Conservation (phyloP, 2,113 vertebrate genomes). For the Gobiocypris rarus region DNA sequence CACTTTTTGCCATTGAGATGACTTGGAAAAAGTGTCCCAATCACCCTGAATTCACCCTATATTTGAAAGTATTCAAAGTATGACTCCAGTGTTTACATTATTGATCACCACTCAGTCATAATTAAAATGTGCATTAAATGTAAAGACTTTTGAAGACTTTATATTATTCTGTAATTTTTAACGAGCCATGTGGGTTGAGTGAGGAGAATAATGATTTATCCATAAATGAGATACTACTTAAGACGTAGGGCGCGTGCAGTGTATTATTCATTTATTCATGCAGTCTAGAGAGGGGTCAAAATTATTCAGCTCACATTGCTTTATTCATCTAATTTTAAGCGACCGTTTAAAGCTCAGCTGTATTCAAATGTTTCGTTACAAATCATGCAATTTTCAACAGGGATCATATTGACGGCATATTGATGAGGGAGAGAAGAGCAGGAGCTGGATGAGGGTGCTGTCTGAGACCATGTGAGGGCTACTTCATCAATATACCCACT, state of each 20-base stretch:
- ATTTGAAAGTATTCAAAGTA: background rate
- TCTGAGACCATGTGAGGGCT: background rate
- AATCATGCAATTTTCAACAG: conserved; percentile 48
- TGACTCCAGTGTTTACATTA: background rate
- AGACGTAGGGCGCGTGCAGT: conserved; percentile 30
- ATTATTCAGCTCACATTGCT: conserved; percentile 47
- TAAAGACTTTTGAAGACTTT: background rate
- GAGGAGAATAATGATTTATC: conserved; percentile 44
- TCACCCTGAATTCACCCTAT: too few relatives aligned
- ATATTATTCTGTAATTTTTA: background rate
- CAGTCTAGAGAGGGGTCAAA: conserved; percentile 51
- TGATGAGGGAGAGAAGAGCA: conserved; percentile 22
- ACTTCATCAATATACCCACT: background rate
- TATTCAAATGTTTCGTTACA: conserved; percentile 52
- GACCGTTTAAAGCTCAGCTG: conserved; percentile 34
- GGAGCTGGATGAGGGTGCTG: conserved; percentile 16
- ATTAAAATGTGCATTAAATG: conserved; percentile 6
- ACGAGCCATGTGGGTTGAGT: conserved; percentile 3
- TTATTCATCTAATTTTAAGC: conserved; percentile 54
- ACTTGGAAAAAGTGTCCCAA: too few relatives aligned
- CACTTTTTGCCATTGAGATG: too few relatives aligned
- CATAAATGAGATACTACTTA: conserved; percentile 41
- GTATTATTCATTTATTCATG: conserved; percentile 56
- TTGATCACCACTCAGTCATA: background rate
- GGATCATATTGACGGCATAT: conserved; percentile 34